phyloP scores from a whole-genome alignment of 2,113 vertebrate species.

The Osmerus mordax region DNA sequence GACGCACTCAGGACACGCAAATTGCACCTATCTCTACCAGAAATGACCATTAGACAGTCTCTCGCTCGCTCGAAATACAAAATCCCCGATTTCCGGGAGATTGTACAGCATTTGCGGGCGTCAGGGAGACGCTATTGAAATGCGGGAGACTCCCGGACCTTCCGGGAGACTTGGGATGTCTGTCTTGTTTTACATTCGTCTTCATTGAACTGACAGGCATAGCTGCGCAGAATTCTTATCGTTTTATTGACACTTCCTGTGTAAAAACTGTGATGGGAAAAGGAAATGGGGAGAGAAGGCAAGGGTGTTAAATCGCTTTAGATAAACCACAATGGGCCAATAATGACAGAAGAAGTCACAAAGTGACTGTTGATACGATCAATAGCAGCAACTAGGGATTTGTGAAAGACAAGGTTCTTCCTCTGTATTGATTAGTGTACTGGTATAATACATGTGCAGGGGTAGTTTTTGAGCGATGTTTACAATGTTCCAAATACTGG shows the following conservation, averaged over 20 bases:
- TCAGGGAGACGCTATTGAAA: too few relatives aligned
- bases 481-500: too few relatives aligned
- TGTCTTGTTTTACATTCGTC: slow-evolving; percentile 20
- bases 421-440: slow-evolving; percentile 46
- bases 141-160: too few relatives aligned
- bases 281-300: slow-evolving; percentile 1
- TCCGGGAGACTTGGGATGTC: too few relatives aligned
- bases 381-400: slow-evolving; percentile 39
- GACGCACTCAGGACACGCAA: too few relatives aligned
- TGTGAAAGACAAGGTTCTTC: slow-evolving; percentile 26
- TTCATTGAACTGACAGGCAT: slow-evolving; percentile 47
- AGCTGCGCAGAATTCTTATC: slow-evolving; percentile 37
- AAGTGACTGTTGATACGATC: slow-evolving; percentile 28
- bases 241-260: slow-evolving; percentile 36
- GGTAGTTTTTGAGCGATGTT: slow-evolving; percentile 10
- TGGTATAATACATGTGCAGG: slow-evolving; percentile 39
- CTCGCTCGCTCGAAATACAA: too few relatives aligned
- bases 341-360: slow-evolving; percentile 41
- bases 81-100: too few relatives aligned
- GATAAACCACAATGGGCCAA: slow-evolving; percentile 2
- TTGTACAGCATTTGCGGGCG: too few relatives aligned
- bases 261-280: not conserved
- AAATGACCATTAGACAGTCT: too few relatives aligned
- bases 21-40: too few relatives aligned
- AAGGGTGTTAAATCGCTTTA: slow-evolving; percentile 20